A percentile compares a stretch with the other conserved stretches of the same genome.
Evolutionary conservation across 2,113 vertebrate species (phyloP).

Genomic region (Melanotaenia duboulayi): DNA sequence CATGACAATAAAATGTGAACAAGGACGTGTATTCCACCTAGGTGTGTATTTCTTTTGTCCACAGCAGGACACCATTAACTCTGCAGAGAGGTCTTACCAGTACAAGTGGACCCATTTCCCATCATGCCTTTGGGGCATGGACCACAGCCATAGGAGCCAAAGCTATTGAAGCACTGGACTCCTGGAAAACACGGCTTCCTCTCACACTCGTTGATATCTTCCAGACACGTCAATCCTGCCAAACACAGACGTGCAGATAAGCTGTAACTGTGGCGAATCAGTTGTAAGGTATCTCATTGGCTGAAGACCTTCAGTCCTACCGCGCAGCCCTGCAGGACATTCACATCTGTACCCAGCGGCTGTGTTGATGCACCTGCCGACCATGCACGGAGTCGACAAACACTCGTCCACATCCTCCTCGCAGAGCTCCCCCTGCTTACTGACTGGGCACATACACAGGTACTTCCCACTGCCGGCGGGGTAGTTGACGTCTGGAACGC

Average conservation of each 20-base stretch:
- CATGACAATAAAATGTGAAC: too few species aligned
- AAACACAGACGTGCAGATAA: constrained; percentile 3
- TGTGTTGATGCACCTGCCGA: constrained; percentile 62
- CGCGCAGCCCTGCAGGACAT: constrained; percentile 78
- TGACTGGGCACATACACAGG: constrained; percentile 83
- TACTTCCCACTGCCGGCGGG: constrained; percentile 85
- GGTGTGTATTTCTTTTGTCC: too few species aligned
- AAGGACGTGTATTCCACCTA: too few species aligned
- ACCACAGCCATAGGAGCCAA: constrained; percentile 81
- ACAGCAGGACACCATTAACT: too few species aligned
- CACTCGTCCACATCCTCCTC: constrained; percentile 74
- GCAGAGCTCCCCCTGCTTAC: constrained; percentile 80
- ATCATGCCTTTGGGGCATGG: constrained; percentile 77
- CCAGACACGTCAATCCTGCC: constrained; percentile 79
- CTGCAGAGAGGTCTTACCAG: constrained; percentile 58
- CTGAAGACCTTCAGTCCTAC: constrained; percentile 47
- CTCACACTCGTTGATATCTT: constrained; percentile 84
- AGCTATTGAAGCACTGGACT: constrained; percentile 79
- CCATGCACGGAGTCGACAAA: constrained; percentile 62
- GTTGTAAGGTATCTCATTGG: too few species aligned
- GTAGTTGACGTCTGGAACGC: constrained; percentile 82
- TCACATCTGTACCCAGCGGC: constrained; percentile 67
- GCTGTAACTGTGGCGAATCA: background rate
- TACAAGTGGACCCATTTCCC: constrained; percentile 76
- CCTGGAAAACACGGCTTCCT: constrained; percentile 80